Conservation (phyloP, 2,797 vertebrate species). For the Leucoraja ocellata region DNA sequence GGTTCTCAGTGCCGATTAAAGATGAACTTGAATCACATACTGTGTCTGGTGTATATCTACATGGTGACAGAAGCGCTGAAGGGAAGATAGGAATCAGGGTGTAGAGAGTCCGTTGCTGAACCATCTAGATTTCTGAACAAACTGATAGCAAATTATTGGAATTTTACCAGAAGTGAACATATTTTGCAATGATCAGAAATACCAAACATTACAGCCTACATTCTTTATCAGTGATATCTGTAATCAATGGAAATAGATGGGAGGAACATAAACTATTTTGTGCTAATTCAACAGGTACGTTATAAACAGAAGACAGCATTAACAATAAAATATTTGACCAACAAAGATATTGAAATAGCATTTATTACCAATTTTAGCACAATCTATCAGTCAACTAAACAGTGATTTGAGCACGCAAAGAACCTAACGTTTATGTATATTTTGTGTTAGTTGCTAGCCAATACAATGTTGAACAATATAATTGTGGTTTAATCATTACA, state of each 20-base stretch:
- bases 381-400: conserved; percentile 19
- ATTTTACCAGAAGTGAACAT: not conserved
- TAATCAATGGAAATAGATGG: not conserved
- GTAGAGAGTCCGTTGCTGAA: no score
- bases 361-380: conserved; percentile 35
- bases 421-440: conserved; percentile 10
- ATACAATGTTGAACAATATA: conserved; percentile 19
- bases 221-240: not conserved
- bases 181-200: not conserved
- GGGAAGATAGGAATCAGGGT: no score
- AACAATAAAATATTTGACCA: conserved; percentile 21
- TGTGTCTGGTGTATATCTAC: no score
- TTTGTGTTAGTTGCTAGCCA: conserved; percentile 22
- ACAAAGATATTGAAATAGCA: conserved; percentile 28
- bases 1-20: no score
- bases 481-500: not conserved
- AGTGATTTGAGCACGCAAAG: conserved; percentile 4
- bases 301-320: not conserved
- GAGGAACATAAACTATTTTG: not conserved
- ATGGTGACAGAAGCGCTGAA: no score
- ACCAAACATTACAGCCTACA: not conserved
- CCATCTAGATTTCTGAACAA: no score
- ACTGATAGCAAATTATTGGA: no score
- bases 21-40: no score
- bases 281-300: not conserved